These are phyloP conservation scores for Probaryconus sp. DNA, from an alignment of 1,140 invertebrate genomes.

Conservation along the genomic window DNA sequence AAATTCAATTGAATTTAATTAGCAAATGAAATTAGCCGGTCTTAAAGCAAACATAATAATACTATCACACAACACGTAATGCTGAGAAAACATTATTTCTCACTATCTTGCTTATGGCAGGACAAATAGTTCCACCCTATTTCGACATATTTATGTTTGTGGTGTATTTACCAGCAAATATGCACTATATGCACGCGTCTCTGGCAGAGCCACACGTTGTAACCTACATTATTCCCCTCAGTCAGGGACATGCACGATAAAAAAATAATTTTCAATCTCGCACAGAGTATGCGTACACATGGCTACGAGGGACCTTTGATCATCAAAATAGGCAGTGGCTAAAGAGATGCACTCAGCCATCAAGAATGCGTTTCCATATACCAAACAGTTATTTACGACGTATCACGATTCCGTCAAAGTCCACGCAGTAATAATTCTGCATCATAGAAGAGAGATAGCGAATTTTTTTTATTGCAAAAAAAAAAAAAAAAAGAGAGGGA, in stretches of 20 bases:
- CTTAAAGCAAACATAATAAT: too few species aligned
- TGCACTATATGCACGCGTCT: slow-evolving; percentile 29
- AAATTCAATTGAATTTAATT: too few species aligned
- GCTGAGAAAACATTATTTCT: slow-evolving; percentile 12
- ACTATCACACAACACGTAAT: too few species aligned
- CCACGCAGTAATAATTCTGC: slow-evolving; percentile 15
- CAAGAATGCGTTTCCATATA: slow-evolving; percentile 48
- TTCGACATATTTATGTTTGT: slow-evolving; percentile 50
- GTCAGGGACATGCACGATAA: slow-evolving; percentile 53
- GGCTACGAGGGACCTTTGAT: slow-evolving; percentile 56
- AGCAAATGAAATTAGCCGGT: too few species aligned
- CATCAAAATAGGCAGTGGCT: slow-evolving; percentile 52
- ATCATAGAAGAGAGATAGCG: neutral
- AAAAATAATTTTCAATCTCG: slow-evolving; percentile 63
- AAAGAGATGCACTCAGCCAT: slow-evolving; percentile 59
- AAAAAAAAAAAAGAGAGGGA: too few species aligned
- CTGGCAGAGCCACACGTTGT: slow-evolving; percentile 38
- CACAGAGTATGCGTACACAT: slow-evolving; percentile 36
- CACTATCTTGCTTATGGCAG: slow-evolving; percentile 12
- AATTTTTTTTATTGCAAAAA: too few species aligned
- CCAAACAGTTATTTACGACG: slow-evolving; percentile 47
- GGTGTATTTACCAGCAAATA: slow-evolving; percentile 45
- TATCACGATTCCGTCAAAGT: slow-evolving; percentile 16
- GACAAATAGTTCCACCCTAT: slow-evolving; percentile 32
- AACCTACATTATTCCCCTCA: slow-evolving; percentile 55